Base-by-base conservation (phyloP, 2,888 invertebrate species). In the Xanthorhoe designata region DNA sequence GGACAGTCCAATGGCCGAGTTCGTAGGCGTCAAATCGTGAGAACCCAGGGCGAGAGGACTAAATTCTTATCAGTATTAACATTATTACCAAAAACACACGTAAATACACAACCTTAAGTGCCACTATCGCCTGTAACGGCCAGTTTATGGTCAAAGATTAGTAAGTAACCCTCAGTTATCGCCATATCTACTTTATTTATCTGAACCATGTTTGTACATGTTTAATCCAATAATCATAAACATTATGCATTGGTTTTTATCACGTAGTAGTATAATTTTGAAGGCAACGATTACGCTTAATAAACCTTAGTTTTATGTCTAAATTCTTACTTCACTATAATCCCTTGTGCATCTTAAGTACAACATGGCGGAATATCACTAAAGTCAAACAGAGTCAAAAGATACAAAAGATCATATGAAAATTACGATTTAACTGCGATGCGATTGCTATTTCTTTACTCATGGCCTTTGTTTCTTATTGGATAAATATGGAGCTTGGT, bases 181-280 rank as follows among this genome's bases (percentile, higher is more conserved):
- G 47, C 19, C 52, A 64, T 70, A 83, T 84, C 81, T 78, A 78
- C 77, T 82, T 81, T 82, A 81, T 82, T 80, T 84, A 82, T 73
- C 71, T 74, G 73, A 79, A 77, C 76, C 69, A 82, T 79, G 78
- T 81, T 82, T 82, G 15, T 56, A 45, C 35, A 15, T 57, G 53
- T 68, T 52, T 60, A 59, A 63, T 38, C 56, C 53, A 63, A 60
- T 61, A 58, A 56, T 32, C 51, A 60, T 50, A 61, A 45, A 65
- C 35, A 35, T 57, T 24, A 49, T 35, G 29, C 18, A 51, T 47
- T 47, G 47, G 15, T 47, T 47, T 17, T 47, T 47, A 47, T 17
- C 47, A 17, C 47, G 47, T 47, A 15, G 10, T 42, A 38, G 3
- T 13, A 3, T 4, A 13, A 13, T 13, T 42, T 42, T 42, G 38